A percentile compares a stretch with the other conserved stretches of the same genome.
These are phyloP conservation scores for Hormaphis cornu DNA, from an alignment of 1,140 invertebrate species.

Conservation along the genomic window DNA sequence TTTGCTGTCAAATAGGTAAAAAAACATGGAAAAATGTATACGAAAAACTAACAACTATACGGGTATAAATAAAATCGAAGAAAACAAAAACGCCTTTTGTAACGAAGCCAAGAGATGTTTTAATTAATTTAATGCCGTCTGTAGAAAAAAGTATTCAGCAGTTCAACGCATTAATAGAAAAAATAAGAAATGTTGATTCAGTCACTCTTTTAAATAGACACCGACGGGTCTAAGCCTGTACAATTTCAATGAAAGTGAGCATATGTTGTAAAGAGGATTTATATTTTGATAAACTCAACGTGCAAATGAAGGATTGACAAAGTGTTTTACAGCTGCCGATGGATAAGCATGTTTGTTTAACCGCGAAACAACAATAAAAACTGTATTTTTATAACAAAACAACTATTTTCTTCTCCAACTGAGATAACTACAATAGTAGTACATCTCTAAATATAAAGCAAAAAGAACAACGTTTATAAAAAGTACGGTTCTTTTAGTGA, in stretches of 20 bases:
- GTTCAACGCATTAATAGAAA: not conserved
- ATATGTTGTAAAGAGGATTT: not conserved
- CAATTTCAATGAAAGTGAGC: not conserved
- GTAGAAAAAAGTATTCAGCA: not conserved
- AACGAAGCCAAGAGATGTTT: not conserved
- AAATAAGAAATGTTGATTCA: slow-evolving; percentile 2
- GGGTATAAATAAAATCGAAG: too few relatives aligned
- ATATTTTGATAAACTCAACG: not conserved
- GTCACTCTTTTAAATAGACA: not conserved
- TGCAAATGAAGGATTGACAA: not conserved
- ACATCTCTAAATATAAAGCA: too few relatives aligned
- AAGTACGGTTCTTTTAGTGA: too few relatives aligned
- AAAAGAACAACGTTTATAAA: too few relatives aligned
- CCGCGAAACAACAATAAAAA: too few relatives aligned
- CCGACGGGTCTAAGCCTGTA: not conserved
- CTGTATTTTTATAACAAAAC: not conserved
- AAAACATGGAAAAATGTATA: too few relatives aligned
- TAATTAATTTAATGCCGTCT: not conserved
- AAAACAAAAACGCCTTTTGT: not conserved
- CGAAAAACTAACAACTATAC: too few relatives aligned
- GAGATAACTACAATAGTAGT: too few relatives aligned
- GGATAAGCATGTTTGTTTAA: not conserved
- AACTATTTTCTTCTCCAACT: not conserved
- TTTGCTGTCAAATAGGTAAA: too few relatives aligned
- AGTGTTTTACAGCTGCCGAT: not conserved